Evolutionary conservation across 1,140 invertebrate species (phyloP), one percentile per base, ranked within the genome.

Genomic region (Microplitis mediator): DNA sequence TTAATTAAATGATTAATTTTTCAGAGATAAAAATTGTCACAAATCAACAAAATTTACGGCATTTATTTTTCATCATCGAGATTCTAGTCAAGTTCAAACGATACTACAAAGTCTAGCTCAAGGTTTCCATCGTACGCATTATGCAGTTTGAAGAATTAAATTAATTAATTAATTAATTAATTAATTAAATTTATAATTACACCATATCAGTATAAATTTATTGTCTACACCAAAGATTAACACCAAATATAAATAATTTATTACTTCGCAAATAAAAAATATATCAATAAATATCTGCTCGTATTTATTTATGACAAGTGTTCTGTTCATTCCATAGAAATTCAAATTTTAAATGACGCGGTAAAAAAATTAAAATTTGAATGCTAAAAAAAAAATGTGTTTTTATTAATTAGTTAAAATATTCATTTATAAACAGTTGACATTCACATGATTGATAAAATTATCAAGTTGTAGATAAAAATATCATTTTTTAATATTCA

Each of bases 11-110:
- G 65, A 76, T 75, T 66, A 72, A 35, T 69, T 71, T 87, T 87
- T 54, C 81, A 91, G 90, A 6, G 88, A 91, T 65, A 89, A 89
- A 23, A 88, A 89, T 51, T 91, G 90, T 75, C 90, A 88, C 70
- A 69, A 89, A 54, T 88, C 89, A 63, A 88, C 84, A 36, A 82
- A 88, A 71, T 91, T 91, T 75, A 81, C 85, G 8, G 91, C 89
- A 67, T 88, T 89, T 74, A 84, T 90, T 32, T 91, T 91, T 85
- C 83, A 88, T 73, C 85, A 87, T 34, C 78, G 80, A 32, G 81
- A 86, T 63, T 81, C 84, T 51, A 81, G 85, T n/a, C 86, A 89
- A 75, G 85, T 89, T 0, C 83, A 85, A 69, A 82, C 83, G 32
- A 88, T 90, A 71, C 77, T 86, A 8, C 84, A 83, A 74, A 87